Evolutionary conservation across 1,140 invertebrate genomes (phyloP), one percentile per base, ranked within the genome.

Genomic region (Drosophila ironensis): DNA sequence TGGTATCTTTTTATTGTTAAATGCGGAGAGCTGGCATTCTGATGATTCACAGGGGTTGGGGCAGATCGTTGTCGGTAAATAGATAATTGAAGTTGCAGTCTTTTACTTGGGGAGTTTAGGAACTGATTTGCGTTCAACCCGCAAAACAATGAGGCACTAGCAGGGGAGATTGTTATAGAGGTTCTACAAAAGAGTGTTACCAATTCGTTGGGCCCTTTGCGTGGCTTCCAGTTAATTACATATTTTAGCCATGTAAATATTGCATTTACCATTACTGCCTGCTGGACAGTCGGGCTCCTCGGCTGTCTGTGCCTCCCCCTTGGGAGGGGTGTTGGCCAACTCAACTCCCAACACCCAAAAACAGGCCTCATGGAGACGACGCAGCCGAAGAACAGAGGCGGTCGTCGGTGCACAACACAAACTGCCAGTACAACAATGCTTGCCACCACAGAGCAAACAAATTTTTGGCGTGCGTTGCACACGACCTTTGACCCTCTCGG

Each of bases 171-270:
- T n/a, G n/a, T n/a, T n/a, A n/a, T n/a, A n/a, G n/a, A n/a, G n/a
- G n/a, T n/a, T n/a, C n/a, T n/a, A n/a, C n/a, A n/a, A n/a, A n/a
- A n/a, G n/a, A n/a, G n/a, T n/a, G n/a, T n/a, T n/a, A n/a, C n/a
- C n/a, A n/a, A n/a, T n/a, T n/a, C n/a, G n/a, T n/a, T n/a, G n/a
- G n/a, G n/a, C n/a, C n/a, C n/a, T n/a, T n/a, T n/a, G n/a, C n/a
- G n/a, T n/a, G n/a, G n/a, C n/a, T 84, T 82, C 56, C 69, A 84
- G 80, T 84, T 84, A 84, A 84, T 84, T 84, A 84, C 80, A 74
- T 86, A 84, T 84, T 84, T 86, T 84, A 84, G 80, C 80, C 80
- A 84, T 80, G 80, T 84, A 84, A 84, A 84, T 86, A 84, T 84
- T 84, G 80, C 80, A 84, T 84, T 86, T 86, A 72, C 80, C 80